A percentile compares a stretch with the other conserved stretches of the same genome.
Evolutionary conservation across 2,888 invertebrate genomes (phyloP).

Genomic region (Drosophila mimetica): DNA sequence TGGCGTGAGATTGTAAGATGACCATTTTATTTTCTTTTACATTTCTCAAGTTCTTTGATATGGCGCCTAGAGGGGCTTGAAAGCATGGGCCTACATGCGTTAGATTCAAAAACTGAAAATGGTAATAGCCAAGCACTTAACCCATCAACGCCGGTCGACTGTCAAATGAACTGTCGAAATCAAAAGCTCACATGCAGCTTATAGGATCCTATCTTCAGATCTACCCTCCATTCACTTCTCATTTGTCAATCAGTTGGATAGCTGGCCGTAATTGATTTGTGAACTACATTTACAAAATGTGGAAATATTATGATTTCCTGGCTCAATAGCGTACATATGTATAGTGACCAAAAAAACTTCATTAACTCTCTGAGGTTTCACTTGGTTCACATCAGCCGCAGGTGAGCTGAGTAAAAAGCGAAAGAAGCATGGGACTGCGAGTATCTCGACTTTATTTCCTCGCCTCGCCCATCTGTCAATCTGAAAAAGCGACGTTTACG

Average conservation of each 20-base stretch:
- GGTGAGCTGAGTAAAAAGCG: constrained; percentile 29
- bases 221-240: constrained; percentile 4
- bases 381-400: constrained; percentile 41
- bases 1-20: neutral
- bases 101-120: neutral
- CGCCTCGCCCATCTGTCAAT: constrained; percentile 70
- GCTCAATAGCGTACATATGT: constrained; percentile 17
- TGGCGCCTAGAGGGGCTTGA: neutral
- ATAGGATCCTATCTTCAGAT: constrained; percentile 10
- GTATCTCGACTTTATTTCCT: constrained; percentile 33
- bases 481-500: constrained; percentile 70
- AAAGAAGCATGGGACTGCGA: constrained; percentile 37
- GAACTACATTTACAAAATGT: constrained; percentile 63
- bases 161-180: constrained; percentile 69
- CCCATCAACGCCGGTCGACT: constrained; percentile 61
- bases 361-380: constrained; percentile 81
- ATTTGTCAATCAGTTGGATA: constrained; percentile 73
- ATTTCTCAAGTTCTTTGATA: neutral
- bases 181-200: constrained; percentile 54
- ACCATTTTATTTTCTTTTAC: neutral
- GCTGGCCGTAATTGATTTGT: constrained; percentile 68
- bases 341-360: constrained; percentile 54
- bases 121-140: constrained; percentile 61
- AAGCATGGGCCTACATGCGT: constrained; percentile 1
- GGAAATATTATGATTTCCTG: constrained; percentile 43